Conservation (phyloP, 2,797 vertebrate species). For the Sebastes glaucus region DNA sequence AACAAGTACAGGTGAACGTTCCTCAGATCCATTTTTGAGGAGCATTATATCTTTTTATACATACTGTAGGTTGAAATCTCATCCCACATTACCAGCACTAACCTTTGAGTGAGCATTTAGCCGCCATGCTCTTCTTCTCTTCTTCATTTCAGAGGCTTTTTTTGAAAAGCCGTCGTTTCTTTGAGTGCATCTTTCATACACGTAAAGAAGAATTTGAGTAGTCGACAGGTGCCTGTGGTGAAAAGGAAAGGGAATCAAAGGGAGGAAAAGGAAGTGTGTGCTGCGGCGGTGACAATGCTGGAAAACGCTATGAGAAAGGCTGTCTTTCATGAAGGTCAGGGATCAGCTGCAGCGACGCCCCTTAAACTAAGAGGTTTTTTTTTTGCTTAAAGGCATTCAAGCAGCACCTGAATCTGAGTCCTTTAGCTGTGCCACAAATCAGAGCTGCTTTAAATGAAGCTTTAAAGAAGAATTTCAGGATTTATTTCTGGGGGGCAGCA, state of each 20-base stretch:
- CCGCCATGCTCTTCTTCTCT: constrained; percentile 6
- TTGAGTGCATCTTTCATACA: constrained; percentile 21
- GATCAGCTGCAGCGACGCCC: constrained; percentile 3
- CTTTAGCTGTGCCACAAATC: constrained; percentile 11
- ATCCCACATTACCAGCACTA: constrained; percentile 60
- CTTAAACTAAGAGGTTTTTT: background rate
- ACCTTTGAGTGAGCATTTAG: constrained; percentile 54
- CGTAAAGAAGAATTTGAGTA: constrained; percentile 34
- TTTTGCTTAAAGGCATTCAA: constrained; percentile 10
- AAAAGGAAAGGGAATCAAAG: constrained; percentile 12
- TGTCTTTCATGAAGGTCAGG: constrained; percentile 7
- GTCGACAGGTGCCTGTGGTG: constrained; percentile 25
- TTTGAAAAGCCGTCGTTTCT: constrained; percentile 32
- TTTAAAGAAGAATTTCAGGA: constrained; percentile 12
- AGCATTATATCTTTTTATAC: constrained; percentile 64
- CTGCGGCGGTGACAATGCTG: background rate
- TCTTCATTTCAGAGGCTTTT: constrained; percentile 23
- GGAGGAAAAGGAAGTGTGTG: background rate
- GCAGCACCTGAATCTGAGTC: background rate
- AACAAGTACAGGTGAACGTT: constrained; percentile 68
- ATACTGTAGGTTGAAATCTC: constrained; percentile 42
- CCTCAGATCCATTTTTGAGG: constrained; percentile 70
- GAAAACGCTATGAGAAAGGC: background rate
- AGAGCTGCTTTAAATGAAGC: constrained; percentile 8
- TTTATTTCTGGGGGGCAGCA: constrained; percentile 23